Percentiles rank a stretch among this genome's conserved stretches.
Conservation (phyloP, 2,888 invertebrate genomes). For the Dicycla oo region DNA sequence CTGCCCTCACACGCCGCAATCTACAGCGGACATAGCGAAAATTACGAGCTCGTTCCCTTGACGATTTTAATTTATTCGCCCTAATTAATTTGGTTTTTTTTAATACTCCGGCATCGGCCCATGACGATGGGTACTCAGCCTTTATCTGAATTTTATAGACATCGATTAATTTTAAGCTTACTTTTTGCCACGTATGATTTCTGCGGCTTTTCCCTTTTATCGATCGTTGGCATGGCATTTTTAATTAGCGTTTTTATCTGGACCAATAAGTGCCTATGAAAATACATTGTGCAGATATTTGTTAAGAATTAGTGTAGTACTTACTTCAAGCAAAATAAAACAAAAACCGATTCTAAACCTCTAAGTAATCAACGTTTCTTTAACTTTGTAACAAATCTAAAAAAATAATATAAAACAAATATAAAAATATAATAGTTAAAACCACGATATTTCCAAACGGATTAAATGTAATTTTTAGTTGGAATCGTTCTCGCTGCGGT, state of each 20-base stretch:
- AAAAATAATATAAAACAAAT: neutral
- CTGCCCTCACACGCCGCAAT: constrained; percentile 78
- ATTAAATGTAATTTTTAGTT: constrained; percentile 71
- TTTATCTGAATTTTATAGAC: constrained; percentile 63
- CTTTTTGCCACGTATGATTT: constrained; percentile 66
- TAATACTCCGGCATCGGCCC: constrained; percentile 66
- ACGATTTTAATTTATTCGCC: constrained; percentile 75
- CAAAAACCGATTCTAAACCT: neutral
- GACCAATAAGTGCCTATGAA: neutral
- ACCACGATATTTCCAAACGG: constrained; percentile 34
- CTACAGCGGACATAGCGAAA: constrained; percentile 77
- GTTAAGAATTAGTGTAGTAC: neutral
- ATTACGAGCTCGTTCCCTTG: constrained; percentile 75
- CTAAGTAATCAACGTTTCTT: neutral
- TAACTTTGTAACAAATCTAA: neutral
- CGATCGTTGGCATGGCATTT: constrained; percentile 51
- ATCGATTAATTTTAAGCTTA: constrained; percentile 64
- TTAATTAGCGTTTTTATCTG: neutral
- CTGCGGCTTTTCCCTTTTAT: constrained; percentile 56
- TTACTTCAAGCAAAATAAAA: neutral
- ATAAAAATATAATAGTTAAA: constrained; percentile 19
- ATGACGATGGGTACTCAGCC: constrained; percentile 49
- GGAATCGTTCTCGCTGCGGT: constrained; percentile 69
- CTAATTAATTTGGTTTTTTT: constrained; percentile 79
- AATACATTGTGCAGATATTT: neutral